Conservation (phyloP, 2,113 vertebrate genomes). For the Tautogolabrus adspersus region DNA sequence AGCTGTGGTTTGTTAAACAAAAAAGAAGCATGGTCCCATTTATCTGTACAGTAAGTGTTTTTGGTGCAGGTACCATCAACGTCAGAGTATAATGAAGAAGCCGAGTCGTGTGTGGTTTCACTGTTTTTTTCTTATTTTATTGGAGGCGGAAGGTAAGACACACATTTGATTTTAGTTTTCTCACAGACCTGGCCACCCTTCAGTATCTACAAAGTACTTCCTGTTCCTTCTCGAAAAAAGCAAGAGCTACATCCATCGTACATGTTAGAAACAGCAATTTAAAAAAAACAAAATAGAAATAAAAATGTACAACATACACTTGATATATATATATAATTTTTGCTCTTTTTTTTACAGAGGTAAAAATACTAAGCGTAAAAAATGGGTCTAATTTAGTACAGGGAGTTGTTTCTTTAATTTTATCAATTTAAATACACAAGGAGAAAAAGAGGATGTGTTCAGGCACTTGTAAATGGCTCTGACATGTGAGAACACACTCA, state of each 20-base stretch:
- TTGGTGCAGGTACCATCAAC: too few species aligned
- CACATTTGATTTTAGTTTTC: slow-evolving; percentile 74
- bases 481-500: slow-evolving; percentile 86
- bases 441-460: slow-evolving; percentile 89
- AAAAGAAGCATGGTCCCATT: too few species aligned
- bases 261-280: slow-evolving; percentile 89
- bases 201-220: slow-evolving; percentile 92
- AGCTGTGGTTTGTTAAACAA: neutral
- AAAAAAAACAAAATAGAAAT: slow-evolving; percentile 85
- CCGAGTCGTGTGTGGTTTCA: slow-evolving; percentile 42
- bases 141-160: slow-evolving; percentile 81
- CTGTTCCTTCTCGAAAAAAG: slow-evolving; percentile 82
- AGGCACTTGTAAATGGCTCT: slow-evolving; percentile 96
- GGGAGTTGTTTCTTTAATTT: slow-evolving; percentile 80
- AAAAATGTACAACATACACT: slow-evolving; percentile 99
- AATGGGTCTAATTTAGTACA: slow-evolving; percentile 85
- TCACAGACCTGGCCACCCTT: slow-evolving; percentile 82
- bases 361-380: slow-evolving; percentile 94
- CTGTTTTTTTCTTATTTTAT: slow-evolving; percentile 76
- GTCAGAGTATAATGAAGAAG: slow-evolving; percentile 21
- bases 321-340: slow-evolving; percentile 93
- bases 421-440: slow-evolving; percentile 84
- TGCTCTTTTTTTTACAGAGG: slow-evolving; percentile 88
- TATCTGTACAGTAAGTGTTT: neutral
- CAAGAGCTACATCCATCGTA: slow-evolving; percentile 94